Evolutionary conservation across 2,888 invertebrate genomes (phyloP).

Genomic region (Idaea straminata): DNA sequence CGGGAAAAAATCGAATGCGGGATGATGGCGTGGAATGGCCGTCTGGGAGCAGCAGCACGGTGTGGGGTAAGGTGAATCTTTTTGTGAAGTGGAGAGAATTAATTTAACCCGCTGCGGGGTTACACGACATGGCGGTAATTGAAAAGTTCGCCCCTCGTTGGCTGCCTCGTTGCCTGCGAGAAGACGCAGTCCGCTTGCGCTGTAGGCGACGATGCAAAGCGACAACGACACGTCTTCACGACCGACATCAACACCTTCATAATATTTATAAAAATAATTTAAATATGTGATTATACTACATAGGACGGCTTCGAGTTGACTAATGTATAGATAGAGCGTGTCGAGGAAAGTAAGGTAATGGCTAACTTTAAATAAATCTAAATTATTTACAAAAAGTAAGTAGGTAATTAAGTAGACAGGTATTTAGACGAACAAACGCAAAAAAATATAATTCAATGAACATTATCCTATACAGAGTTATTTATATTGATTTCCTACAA

Average conservation of each 20-base stretch:
- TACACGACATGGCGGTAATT: conserved; percentile 79
- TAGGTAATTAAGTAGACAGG: no score
- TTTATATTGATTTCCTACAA: no score
- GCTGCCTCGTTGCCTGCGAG: conserved; percentile 48
- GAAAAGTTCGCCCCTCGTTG: conserved; percentile 80
- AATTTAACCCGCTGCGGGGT: conserved; percentile 81
- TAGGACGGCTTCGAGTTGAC: no score
- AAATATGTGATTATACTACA: no score
- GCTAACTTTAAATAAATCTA: no score
- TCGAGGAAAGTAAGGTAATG: no score
- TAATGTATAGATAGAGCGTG: no score
- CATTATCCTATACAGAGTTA: no score
- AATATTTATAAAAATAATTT: no score
- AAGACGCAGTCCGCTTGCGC: conserved; percentile 45
- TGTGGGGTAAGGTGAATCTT: conserved; percentile 74
- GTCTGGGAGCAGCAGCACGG: conserved; percentile 33
- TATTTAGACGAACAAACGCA: no score
- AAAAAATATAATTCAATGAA: no score
- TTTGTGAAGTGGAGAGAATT: conserved; percentile 80
- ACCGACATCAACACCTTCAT: neutral
- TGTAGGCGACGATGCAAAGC: conserved; percentile 38
- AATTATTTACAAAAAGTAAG: no score
- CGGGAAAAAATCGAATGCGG: conserved; percentile 32
- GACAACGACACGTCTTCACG: neutral
- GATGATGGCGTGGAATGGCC: neutral